Base-by-base conservation (phyloP, 2,113 vertebrate species). In the Lipophrys pholis region DNA sequence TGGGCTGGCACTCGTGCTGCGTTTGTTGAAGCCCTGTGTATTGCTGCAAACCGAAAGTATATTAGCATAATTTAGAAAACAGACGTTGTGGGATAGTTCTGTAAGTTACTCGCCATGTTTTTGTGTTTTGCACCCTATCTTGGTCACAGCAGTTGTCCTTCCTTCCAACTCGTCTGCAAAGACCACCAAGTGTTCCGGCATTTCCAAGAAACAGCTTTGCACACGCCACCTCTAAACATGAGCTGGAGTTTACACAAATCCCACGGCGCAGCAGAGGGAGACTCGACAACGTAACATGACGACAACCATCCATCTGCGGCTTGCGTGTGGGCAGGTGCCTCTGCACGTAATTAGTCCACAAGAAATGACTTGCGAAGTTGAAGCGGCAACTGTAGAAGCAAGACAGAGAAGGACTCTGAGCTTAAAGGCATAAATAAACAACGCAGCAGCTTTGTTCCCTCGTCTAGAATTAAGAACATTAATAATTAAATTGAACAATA, bases 401-500 rank as follows among this genome's bases (percentile, higher is more conserved):
- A 42, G 45, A 45, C 53, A 62, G 40, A 16, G 41, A 73, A 54
- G 70, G 69, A 78, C 54, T 77, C 51, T 64, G 38, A 67, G 72
- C 79, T 85, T 71, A 79, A 69, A 80, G 81, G 68, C 80, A 78
- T 50, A 74, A 82, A 86, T 79, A 80, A 78, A 77, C 49, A 41
- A 76, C 73, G 50, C 5, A 53, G 50, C 64, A 57, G 81, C 80
- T 81, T 82, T 81, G 68, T 78, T 82, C 81, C 63, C 63, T 82
- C 10, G 3, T 84, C 74, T 76, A 69, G 83, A 87, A 86, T 87
- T 85, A 81, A 66, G 76, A 84, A 81, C 61, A 85, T 87, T 81
- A 90, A 87, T 87, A 83, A 87, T 87, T 84, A 81, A 87, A 85
- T 52, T 61, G 53, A 77, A 82, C 83, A 87, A 77, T 84, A 84